Evolutionary conservation across 1,140 invertebrate genomes (phyloP).

Genomic region (Wiebesia pumilae): DNA sequence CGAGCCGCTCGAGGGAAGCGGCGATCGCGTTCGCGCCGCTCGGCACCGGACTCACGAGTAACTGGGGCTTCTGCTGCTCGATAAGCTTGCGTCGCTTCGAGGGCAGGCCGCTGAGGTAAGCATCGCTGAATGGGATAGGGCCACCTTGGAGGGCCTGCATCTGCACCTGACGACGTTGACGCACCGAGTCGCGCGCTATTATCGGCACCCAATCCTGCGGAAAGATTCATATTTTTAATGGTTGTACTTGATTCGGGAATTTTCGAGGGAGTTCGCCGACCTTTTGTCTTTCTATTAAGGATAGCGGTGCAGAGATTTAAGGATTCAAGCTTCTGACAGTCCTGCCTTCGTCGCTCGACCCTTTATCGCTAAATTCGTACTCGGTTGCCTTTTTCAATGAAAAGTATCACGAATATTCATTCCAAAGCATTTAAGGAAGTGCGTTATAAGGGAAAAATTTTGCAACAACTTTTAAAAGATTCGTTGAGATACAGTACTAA

Average conservation of each 20-base stretch:
- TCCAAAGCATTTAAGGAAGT: background rate
- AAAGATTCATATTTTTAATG: background rate
- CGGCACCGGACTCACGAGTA: slow-evolving; percentile 66
- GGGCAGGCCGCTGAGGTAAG: slow-evolving; percentile 88
- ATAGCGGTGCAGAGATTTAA: background rate
- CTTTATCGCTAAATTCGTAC: background rate
- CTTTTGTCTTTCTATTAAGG: background rate
- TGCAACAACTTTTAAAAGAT: background rate
- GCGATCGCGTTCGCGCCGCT: slow-evolving; percentile 65
- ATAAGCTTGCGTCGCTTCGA: slow-evolving; percentile 86
- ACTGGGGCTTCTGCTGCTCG: slow-evolving; percentile 71
- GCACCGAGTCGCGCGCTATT: slow-evolving; percentile 83
- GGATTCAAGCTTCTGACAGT: background rate
- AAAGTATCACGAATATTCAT: background rate
- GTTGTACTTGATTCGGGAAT: no score
- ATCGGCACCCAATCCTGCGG: slow-evolving; percentile 88
- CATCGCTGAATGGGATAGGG: slow-evolving; percentile 83
- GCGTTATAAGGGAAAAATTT: background rate
- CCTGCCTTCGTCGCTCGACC: background rate
- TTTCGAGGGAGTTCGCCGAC: background rate
- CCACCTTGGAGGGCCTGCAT: slow-evolving; percentile 61
- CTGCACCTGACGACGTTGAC: slow-evolving; percentile 77
- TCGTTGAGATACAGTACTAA: background rate
- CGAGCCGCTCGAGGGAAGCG: slow-evolving; percentile 69
- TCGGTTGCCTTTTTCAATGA: no score